Base-by-base conservation (phyloP, 2,888 invertebrate species). In the Heliothis peltigera region DNA sequence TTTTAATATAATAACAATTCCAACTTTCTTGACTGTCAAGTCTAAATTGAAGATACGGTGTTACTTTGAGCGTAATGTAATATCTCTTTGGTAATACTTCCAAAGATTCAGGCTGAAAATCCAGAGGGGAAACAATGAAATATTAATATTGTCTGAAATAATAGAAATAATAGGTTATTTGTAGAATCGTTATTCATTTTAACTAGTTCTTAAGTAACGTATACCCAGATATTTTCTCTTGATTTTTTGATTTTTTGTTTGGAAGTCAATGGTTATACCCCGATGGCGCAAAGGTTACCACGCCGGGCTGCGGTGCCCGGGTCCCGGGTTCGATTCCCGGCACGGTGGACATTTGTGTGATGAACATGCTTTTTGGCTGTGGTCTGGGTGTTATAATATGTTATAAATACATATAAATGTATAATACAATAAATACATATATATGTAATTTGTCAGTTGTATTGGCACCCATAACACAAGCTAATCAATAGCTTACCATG, bases 11-110 rank as follows among this genome's bases (percentile, higher is more conserved):
- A 3, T 10, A 32, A 12, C 10, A 32, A 21, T 51, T 57, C 21
- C 43, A 55, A 32, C 5, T 58, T 39, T 42, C 17, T 42, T 58
- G 19, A 15, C n/a, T 42, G 57, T 17, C 21, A 44, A 44, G 35
- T 22, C 21, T 39, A 22, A 48, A 47, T 53, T 1, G 7, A 44
- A 48, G 2, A 22, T 64, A 22, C 22, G 25, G 47, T 46, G 21
- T 17, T 42, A 4, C 12, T 48, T 17, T 42, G 15, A 55, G 35
- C 48, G 18, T 15, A 25, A 52, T 47, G 22, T 48, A 21, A 57
- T 52, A 28, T n/a, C 3, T 32, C 12, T 32, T 32, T 32, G 10
- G 32, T 32, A 39, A 39, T 39, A 39, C 15, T 35, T 35, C 8
- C 18, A n/a, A 15, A 12, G 12, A 42, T 43, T 32, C 55, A n/a